Evolutionary conservation across 2,888 invertebrate genomes (phyloP).

Genomic region (Lycophotia porphyrea): DNA sequence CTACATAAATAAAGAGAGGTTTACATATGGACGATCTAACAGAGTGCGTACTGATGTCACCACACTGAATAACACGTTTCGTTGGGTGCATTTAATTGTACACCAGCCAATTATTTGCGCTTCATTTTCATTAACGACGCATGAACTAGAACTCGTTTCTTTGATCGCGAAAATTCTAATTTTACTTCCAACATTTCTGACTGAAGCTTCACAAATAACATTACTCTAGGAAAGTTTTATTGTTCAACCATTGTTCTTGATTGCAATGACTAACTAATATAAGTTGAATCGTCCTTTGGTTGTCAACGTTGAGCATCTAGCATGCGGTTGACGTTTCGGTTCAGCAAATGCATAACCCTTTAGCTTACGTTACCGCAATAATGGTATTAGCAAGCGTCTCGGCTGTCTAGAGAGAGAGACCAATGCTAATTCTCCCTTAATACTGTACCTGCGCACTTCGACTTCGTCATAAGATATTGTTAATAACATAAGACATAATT

Average conservation of each 20-base stretch:
- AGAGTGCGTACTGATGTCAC: constrained; percentile 70
- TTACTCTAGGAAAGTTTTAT: constrained; percentile 31
- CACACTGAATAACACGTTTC: constrained; percentile 69
- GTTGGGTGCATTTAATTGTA: constrained; percentile 68
- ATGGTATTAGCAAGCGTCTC: constrained; percentile 46
- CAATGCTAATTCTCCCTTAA: constrained; percentile 30
- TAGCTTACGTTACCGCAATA: constrained; percentile 40
- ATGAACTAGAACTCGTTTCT: constrained; percentile 44
- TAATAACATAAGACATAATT: neutral
- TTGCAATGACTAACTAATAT: constrained; percentile 5
- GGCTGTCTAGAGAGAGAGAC: constrained; percentile 24
- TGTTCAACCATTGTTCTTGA: constrained; percentile 30
- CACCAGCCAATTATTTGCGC: constrained; percentile 53
- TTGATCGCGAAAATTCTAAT: constrained; percentile 47
- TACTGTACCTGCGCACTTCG: constrained; percentile 8
- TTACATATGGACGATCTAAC: constrained; percentile 65
- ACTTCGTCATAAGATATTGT: neutral
- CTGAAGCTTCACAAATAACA: constrained; percentile 29
- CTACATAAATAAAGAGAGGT: constrained; percentile 66
- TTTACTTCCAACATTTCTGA: constrained; percentile 30
- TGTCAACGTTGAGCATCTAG: constrained; percentile 9
- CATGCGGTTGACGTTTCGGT: constrained; percentile 32
- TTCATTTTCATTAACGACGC: constrained; percentile 50
- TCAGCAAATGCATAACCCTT: constrained; percentile 38
- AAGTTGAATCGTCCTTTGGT: constrained; percentile 18